These are phyloP conservation scores for Atrichornis clamosus DNA, from an alignment of 2,113 vertebrate genomes.

Conservation along the genomic window DNA sequence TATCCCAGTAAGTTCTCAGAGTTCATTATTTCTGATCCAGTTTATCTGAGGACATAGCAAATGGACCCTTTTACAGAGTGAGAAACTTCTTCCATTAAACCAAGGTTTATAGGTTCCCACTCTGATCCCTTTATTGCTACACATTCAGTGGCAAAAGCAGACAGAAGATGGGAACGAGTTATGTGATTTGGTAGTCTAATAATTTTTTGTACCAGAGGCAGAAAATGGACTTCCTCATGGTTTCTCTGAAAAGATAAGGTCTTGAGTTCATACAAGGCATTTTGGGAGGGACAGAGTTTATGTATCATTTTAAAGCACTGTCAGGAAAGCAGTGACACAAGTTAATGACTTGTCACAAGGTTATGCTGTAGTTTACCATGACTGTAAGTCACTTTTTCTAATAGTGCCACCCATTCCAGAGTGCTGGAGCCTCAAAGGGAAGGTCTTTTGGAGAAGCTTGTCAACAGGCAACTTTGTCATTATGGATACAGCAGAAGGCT, in stretches of 20 bases:
- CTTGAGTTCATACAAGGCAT: background rate
- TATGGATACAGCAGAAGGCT: background rate
- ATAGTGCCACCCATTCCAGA: background rate
- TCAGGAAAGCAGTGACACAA: background rate
- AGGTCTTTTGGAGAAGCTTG: background rate
- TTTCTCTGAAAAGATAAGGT: background rate
- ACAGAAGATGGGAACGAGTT: background rate
- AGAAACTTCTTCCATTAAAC: background rate
- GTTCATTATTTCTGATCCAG: background rate
- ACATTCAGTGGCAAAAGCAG: background rate
- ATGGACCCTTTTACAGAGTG: background rate
- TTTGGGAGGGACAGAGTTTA: background rate
- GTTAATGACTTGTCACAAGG: background rate
- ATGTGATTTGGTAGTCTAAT: background rate
- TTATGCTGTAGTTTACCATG: background rate
- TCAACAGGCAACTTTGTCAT: background rate
- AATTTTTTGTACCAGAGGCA: background rate
- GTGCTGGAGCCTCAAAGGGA: background rate
- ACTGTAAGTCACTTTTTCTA: background rate
- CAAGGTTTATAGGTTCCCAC: background rate
- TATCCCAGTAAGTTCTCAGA: background rate
- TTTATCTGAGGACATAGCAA: background rate
- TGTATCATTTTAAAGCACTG: background rate
- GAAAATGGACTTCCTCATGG: background rate
- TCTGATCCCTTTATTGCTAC: background rate